Conservation (phyloP, 2,113 vertebrate species). For the Amazona guildingii region DNA sequence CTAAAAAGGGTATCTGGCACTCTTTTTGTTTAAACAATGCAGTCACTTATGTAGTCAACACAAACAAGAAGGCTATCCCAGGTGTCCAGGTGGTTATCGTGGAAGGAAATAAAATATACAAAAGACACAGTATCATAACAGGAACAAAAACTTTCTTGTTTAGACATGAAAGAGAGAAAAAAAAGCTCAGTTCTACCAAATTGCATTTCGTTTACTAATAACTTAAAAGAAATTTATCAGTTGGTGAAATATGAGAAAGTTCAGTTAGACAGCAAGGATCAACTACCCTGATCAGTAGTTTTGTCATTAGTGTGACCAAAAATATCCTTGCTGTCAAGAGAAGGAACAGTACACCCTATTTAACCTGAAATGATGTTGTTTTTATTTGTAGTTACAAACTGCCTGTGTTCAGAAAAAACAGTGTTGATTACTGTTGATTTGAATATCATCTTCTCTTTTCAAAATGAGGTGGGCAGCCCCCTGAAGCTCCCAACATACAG, state of each 20-base stretch:
- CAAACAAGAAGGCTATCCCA: neutral
- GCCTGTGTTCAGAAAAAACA: rapidly evolving
- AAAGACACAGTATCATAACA: neutral
- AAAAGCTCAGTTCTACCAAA: neutral
- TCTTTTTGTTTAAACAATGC: neutral
- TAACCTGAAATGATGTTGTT: neutral
- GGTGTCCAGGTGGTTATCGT: neutral
- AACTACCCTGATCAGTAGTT: neutral
- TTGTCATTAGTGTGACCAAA: neutral
- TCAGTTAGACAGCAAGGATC: neutral
- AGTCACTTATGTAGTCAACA: neutral
- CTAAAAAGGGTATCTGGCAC: neutral
- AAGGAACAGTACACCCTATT: neutral
- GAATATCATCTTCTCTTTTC: neutral
- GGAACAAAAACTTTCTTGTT: neutral
- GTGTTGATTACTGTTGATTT: neutral
- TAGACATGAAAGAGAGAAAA: neutral
- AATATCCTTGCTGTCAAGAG: neutral
- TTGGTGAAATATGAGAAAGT: neutral
- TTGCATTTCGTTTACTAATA: neutral
- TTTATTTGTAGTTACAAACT: neutral
- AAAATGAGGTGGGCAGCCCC: neutral
- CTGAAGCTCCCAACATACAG: neutral
- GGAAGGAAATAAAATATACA: neutral
- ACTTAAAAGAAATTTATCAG: neutral